phyloP scores from a whole-genome alignment of 2,888 invertebrate species.

The Pantelozetes paolii region DNA sequence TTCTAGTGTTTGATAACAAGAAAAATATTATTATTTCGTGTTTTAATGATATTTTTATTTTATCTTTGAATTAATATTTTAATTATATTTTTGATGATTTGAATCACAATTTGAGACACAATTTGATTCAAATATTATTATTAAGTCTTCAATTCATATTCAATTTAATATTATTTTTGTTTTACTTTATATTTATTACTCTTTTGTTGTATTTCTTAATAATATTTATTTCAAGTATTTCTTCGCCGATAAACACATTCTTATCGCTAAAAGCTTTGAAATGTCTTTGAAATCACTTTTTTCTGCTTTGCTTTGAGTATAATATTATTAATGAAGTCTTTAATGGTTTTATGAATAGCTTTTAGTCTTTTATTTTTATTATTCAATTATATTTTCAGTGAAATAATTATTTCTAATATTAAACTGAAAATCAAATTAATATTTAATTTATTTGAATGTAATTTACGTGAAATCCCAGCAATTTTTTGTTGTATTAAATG shows the following conservation, averaged over 20 bases:
- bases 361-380: background rate
- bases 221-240: background rate
- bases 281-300: background rate
- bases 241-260: background rate
- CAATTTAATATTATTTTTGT: background rate
- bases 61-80: background rate
- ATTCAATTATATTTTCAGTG: background rate
- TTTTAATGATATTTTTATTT: constrained; percentile 24
- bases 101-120: too few relatives aligned
- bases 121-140: too few relatives aligned
- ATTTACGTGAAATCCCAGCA: constrained; percentile 4
- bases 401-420: background rate
- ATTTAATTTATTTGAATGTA: constrained; percentile 16
- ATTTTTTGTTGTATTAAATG: background rate
- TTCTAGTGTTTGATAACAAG: background rate
- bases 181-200: too few relatives aligned
- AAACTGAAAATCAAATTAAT: background rate
- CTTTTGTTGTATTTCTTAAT: background rate
- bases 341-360: background rate
- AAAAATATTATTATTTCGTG: constrained; percentile 17
- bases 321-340: background rate
- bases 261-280: background rate
- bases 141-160: background rate
- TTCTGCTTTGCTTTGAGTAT: background rate
- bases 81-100: background rate